phyloP scores from a whole-genome alignment of 2,113 vertebrate genomes.

The Corvus moneduloides region DNA sequence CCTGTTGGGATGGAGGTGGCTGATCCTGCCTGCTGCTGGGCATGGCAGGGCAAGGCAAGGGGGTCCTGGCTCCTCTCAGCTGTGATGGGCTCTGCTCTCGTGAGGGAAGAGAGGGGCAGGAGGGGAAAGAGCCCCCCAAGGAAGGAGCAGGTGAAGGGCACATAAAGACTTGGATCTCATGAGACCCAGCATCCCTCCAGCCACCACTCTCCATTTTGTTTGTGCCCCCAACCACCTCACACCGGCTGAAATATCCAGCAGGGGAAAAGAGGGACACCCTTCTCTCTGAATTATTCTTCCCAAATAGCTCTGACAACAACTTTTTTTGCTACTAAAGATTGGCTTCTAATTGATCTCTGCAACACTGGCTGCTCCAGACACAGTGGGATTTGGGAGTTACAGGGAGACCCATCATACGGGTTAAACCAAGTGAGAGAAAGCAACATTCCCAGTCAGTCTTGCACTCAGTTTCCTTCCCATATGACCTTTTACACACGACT shows the following conservation, averaged over 20 bases:
- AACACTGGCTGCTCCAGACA: background rate
- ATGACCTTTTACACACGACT: background rate
- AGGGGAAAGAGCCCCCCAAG: background rate
- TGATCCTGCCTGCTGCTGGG: background rate
- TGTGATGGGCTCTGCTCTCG: background rate
- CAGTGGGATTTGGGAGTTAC: background rate
- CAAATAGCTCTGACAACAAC: background rate
- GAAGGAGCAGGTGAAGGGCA: background rate
- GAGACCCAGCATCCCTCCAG: background rate
- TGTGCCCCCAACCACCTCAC: background rate
- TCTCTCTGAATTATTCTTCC: background rate
- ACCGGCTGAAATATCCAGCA: background rate
- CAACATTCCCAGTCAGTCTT: background rate
- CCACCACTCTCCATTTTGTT: background rate
- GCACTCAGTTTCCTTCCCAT: background rate
- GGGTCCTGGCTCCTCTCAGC: background rate
- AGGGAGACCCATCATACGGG: too few relatives aligned
- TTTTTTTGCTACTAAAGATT: background rate
- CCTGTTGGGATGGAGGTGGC: background rate
- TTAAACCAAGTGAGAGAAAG: background rate
- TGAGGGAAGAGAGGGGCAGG: background rate
- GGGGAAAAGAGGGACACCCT: background rate
- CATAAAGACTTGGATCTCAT: background rate
- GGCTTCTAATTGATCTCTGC: background rate
- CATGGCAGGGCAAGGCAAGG: background rate